Evolutionary conservation across 2,797 vertebrate genomes (phyloP), one percentile per base, ranked within the genome.

Genomic region (Rhadinocentrus ornatus): DNA sequence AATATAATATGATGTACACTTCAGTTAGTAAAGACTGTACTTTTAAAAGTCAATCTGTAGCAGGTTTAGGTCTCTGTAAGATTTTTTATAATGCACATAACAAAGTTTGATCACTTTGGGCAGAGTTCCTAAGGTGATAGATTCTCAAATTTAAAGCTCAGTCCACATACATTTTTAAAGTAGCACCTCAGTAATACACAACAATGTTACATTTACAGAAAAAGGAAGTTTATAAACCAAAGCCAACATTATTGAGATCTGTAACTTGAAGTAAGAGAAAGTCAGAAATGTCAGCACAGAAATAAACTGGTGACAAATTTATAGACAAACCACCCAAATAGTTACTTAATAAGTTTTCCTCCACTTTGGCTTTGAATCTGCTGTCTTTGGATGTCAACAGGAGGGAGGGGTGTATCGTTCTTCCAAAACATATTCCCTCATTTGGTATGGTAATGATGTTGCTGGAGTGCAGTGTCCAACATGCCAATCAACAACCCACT

Each of bases 91-190:
- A 80, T 31, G 32, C n/a, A 57, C 64, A 71, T 63, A 66, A 60
- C 62, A 70, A 57, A 63, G 31, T 83, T 77, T 83, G 62, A 85
- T 80, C 62, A 62, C 76, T 74, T 70, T 80, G 54, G 77, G 56
- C 71, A 79, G 61, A 69, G 65, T 59, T 81, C 63, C 74, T 75
- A 26, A 69, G 74, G 73, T 78, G 70, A 74, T 37, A 0, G 66
- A 59, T 78, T 34, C 70, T 67, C 68, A 86, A 70, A 64, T 68
- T 71, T 77, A 81, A 71, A 53, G 64, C 55, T 71, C 73, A 61
- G 78, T 68, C 78, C 75, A 26, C 73, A 88, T 88, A 77, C 82
- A 84, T 58, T 59, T 86, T 83, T 82, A 76, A 75, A 71, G 41
- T 60, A 27, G 29, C 54, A 58, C 57, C 24, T 75, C 22, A 62